These are phyloP conservation scores for Nomada hirtipes DNA, from an alignment of 2,888 invertebrate species.

Conservation along the genomic window DNA sequence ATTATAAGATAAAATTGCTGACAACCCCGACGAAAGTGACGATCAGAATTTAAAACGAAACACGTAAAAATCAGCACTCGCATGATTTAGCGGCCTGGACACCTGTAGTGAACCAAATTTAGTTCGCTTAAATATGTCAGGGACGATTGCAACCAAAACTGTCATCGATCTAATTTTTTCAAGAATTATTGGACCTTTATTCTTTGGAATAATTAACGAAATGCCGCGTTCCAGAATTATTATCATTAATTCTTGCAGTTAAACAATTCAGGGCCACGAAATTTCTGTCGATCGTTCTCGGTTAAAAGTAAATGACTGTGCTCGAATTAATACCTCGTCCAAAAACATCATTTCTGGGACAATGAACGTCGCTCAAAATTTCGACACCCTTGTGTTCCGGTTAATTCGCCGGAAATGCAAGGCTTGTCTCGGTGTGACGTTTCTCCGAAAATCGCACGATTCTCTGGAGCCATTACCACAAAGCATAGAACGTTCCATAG, in stretches of 20 bases:
- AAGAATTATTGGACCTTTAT: not conserved
- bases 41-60: slow-evolving; percentile 3
- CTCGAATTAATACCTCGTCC: too few species aligned
- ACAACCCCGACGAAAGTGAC: not conserved
- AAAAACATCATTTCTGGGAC: not conserved
- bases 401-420: not conserved
- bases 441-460: not conserved
- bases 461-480: not conserved
- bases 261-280: too few species aligned
- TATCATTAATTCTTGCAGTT: too few species aligned
- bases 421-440: not conserved
- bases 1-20: slow-evolving; percentile 29
- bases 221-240: too few species aligned
- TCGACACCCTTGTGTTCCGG: not conserved
- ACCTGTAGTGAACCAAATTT: not conserved
- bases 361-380: not conserved
- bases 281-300: too few species aligned
- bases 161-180: not conserved
- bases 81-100: not conserved
- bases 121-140: too few species aligned
- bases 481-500: not conserved
- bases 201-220: too few species aligned
- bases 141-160: too few species aligned
- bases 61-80: not conserved
- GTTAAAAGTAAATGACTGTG: too few species aligned